Evolutionary conservation across 2,113 vertebrate species (phyloP).

Genomic region (Varanus komodoensis): DNA sequence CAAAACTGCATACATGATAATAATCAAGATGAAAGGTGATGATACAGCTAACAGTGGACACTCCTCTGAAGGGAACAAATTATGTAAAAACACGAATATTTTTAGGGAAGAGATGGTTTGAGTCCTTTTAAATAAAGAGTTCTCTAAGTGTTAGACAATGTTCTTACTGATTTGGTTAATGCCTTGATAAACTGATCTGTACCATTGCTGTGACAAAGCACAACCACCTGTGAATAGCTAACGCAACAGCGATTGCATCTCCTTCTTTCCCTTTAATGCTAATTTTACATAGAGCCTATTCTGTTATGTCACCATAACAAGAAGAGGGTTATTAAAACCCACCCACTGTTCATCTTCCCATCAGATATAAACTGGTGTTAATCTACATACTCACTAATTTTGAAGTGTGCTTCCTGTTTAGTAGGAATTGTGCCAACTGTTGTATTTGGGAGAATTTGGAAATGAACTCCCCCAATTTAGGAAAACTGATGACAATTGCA

Average conservation of each 20-base stretch:
- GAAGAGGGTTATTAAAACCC: not conserved
- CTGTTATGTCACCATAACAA: conserved; percentile 20
- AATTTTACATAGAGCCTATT: conserved; percentile 44
- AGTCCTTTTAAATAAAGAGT: conserved; percentile 51
- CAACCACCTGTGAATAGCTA: conserved; percentile 72
- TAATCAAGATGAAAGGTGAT: conserved; percentile 39
- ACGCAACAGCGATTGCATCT: conserved; percentile 64
- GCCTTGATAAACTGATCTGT: conserved; percentile 66
- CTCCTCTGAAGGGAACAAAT: conserved; percentile 48
- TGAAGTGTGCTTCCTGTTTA: not conserved
- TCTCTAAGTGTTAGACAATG: conserved; percentile 64
- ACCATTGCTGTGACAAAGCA: conserved; percentile 71
- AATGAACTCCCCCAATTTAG: not conserved
- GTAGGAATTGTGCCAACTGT: not conserved
- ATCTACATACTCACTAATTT: not conserved
- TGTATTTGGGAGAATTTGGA: not conserved
- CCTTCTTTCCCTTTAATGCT: conserved; percentile 54
- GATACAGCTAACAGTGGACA: conserved; percentile 26
- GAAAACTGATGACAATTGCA: not conserved
- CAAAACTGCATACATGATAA: not conserved
- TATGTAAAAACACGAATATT: conserved; percentile 59
- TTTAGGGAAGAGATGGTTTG: conserved; percentile 55
- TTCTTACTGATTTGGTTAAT: conserved; percentile 73
- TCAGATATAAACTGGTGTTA: not conserved
- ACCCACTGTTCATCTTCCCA: too few relatives aligned